phyloP scores from a whole-genome alignment of 1,140 invertebrate genomes.

The Meloidogyne exigua region DNA sequence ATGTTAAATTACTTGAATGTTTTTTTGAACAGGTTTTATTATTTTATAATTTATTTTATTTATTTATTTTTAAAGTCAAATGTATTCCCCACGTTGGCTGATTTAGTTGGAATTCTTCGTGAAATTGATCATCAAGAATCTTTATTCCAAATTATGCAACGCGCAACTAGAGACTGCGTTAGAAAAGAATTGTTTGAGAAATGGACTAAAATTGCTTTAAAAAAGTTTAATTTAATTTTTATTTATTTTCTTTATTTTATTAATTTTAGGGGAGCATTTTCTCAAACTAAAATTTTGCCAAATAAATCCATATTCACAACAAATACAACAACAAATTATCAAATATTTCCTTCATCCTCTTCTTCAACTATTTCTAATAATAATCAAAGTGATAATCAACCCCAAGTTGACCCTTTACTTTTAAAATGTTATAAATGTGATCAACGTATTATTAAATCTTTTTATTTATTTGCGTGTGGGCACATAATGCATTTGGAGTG shows the following conservation, averaged over 20 bases:
- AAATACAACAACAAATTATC: neutral
- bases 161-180: conserved; percentile 10
- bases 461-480: conserved; percentile 22
- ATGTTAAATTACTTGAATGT: conserved; percentile 43
- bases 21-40: conserved; percentile 33
- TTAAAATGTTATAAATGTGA: conserved; percentile 5
- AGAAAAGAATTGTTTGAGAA: conserved; percentile 1
- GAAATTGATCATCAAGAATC: conserved; percentile 17
- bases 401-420: neutral
- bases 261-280: conserved; percentile 9
- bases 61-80: conserved; percentile 22
- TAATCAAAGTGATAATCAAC: neutral
- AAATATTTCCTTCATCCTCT: neutral
- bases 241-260: conserved; percentile 2
- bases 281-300: neutral
- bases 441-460: conserved; percentile 16
- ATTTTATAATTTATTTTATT: conserved; percentile 17
- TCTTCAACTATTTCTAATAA: neutral
- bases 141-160: conserved; percentile 26
- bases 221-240: neutral
- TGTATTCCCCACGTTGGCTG: conserved; percentile 35
- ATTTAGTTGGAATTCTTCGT: conserved; percentile 35
- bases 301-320: neutral
- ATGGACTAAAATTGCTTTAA: conserved; percentile 1
- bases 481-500: conserved; percentile 25